phyloP scores from a whole-genome alignment of 2,888 invertebrate species.

The Diplolepis rosae region DNA sequence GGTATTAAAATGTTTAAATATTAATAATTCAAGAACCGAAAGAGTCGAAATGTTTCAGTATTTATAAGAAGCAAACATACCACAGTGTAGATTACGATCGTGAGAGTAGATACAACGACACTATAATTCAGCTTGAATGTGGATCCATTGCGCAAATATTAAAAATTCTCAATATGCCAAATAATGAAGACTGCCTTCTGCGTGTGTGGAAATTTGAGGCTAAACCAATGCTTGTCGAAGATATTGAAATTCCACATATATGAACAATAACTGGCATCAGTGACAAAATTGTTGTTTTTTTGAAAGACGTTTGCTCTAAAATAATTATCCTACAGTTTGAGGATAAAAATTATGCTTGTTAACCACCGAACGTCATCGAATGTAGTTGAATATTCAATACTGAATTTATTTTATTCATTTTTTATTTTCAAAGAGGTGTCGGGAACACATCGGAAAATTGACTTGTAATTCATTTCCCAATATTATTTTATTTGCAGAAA shows the following conservation, averaged over 20 bases:
- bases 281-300: background rate
- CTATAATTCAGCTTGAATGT: constrained; percentile 14
- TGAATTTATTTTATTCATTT: too few relatives aligned
- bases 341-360: background rate
- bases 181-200: too few relatives aligned
- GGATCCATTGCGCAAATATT: constrained; percentile 9
- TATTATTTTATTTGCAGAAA: too few relatives aligned
- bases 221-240: background rate
- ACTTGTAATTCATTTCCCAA: too few relatives aligned
- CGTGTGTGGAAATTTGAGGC: background rate
- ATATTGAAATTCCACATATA: constrained; percentile 18
- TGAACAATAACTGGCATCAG: background rate
- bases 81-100: constrained; percentile 13
- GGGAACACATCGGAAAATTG: too few relatives aligned
- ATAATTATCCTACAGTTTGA: constrained; percentile 10
- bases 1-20: too few relatives aligned
- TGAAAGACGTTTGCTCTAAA: background rate
- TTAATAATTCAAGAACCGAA: too few relatives aligned
- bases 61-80: constrained; percentile 11
- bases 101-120: background rate
- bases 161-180: constrained; percentile 5
- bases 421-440: too few relatives aligned
- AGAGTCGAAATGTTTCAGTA: too few relatives aligned
- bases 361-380: constrained; percentile 7
- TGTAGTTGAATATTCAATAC: constrained; percentile 2